Percentiles rank a stretch among this genome's conserved stretches.
Conservation (phyloP, 2,888 invertebrate species). For the Cephus runcator region DNA sequence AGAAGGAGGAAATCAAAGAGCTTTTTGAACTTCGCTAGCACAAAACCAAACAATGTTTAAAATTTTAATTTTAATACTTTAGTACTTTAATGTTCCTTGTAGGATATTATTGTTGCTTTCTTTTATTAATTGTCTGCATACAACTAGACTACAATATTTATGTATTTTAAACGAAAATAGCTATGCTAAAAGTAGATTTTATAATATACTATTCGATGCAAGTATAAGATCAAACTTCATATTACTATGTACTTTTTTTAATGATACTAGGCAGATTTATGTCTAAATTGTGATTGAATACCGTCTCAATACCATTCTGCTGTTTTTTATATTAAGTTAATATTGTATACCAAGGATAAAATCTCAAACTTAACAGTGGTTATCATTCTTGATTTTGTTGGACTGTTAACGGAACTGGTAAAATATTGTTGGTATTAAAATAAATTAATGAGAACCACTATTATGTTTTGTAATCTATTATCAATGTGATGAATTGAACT, state of each 20-base stretch:
- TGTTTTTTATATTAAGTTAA: not conserved
- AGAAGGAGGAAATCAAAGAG: conserved; percentile 90
- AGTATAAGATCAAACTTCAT: conserved; percentile 50
- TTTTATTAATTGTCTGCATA: conserved; percentile 50
- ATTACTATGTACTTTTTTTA: conserved; percentile 45
- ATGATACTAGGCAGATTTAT: conserved; percentile 22
- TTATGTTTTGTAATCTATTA: not conserved
- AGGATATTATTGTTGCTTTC: conserved; percentile 53
- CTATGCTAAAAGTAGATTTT: conserved; percentile 17
- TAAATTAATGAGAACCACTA: not conserved
- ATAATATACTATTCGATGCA: conserved; percentile 17
- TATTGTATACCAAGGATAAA: not conserved
- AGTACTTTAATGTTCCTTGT: conserved; percentile 59
- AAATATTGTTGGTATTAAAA: not conserved
- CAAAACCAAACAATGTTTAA: conserved; percentile 47
- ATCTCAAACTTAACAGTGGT: not conserved
- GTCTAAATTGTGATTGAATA: conserved; percentile 18
- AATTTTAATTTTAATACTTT: conserved; percentile 56
- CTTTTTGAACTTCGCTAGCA: conserved; percentile 66
- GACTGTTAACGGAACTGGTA: not conserved
- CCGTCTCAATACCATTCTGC: not conserved
- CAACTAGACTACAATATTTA: conserved; percentile 43
- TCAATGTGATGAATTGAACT: not conserved
- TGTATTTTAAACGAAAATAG: conserved; percentile 43
- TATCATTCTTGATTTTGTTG: not conserved